Conservation (phyloP, 2,888 invertebrate genomes). For the Psylliodes chrysocephalus region DNA sequence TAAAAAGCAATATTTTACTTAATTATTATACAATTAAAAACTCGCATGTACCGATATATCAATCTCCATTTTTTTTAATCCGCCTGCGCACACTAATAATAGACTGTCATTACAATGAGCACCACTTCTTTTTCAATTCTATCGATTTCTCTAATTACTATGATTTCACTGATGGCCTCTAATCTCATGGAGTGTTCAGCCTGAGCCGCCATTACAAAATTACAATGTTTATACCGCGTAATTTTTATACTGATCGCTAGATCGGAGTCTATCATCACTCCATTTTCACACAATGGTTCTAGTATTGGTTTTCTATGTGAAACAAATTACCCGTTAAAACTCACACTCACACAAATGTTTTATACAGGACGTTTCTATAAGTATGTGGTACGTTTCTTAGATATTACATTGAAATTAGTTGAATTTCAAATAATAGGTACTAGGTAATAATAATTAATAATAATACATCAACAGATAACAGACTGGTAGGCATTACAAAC, state of each 20-base stretch:
- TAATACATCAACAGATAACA: too few relatives aligned
- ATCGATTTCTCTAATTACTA: constrained; percentile 18
- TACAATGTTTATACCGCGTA: constrained; percentile 30
- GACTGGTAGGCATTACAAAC: too few relatives aligned
- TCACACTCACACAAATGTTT: neutral
- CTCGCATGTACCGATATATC: too few relatives aligned
- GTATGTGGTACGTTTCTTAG: too few relatives aligned
- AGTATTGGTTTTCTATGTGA: constrained; percentile 7
- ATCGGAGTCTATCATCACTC: constrained; percentile 23
- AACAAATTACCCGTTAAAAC: neutral
- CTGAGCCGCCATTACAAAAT: constrained; percentile 30
- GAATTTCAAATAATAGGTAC: too few relatives aligned
- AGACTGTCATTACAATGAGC: neutral
- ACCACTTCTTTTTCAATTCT: neutral
- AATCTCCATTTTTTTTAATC: too few relatives aligned
- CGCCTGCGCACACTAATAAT: too few relatives aligned
- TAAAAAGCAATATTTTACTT: too few relatives aligned
- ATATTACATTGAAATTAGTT: too few relatives aligned
- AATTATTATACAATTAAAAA: too few relatives aligned
- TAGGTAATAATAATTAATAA: too few relatives aligned
- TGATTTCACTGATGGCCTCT: constrained; percentile 4
- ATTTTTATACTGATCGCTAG: constrained; percentile 30
- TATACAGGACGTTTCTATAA: too few relatives aligned
- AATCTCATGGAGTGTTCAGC: neutral
- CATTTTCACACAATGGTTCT: constrained; percentile 29